A percentile compares a stretch with the other conserved stretches of the same genome.
phyloP scores from a whole-genome alignment of 2,113 vertebrate genomes.

The Halichoerus grypus region DNA sequence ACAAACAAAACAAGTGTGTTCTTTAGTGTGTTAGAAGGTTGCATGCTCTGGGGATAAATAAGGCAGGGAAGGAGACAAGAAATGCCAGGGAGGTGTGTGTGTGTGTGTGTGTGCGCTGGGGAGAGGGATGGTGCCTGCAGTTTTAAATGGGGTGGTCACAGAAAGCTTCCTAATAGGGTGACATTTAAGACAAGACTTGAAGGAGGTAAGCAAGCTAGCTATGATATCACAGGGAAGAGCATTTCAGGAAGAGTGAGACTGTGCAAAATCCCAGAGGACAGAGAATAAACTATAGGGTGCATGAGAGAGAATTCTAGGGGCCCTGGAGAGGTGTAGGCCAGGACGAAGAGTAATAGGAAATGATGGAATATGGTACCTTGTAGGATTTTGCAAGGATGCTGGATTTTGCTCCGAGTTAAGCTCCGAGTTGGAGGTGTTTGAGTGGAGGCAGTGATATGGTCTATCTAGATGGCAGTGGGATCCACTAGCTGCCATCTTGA shows the following conservation, averaged over 20 bases:
- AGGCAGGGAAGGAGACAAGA: neutral
- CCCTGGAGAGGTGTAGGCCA: neutral
- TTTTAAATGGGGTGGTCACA: slow-evolving; percentile 13
- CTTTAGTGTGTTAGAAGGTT: neutral
- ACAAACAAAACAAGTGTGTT: neutral
- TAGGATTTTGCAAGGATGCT: neutral
- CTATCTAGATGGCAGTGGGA: neutral
- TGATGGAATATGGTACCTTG: neutral
- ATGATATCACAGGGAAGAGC: neutral
- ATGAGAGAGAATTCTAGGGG: neutral
- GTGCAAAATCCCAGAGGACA: neutral
- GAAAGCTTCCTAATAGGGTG: neutral
- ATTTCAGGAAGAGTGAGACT: neutral
- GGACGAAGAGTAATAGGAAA: neutral
- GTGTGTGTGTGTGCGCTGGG: no score
- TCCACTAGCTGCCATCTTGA: neutral
- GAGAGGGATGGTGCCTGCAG: neutral
- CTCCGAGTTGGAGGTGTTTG: neutral
- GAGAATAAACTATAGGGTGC: neutral
- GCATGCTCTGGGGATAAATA: neutral
- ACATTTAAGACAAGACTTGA: neutral
- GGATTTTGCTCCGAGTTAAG: neutral
- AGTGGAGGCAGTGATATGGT: neutral
- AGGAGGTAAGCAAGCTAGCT: neutral
- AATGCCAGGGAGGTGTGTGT: neutral